phyloP scores from a whole-genome alignment of 2,888 invertebrate species.

The Gari tellinella region DNA sequence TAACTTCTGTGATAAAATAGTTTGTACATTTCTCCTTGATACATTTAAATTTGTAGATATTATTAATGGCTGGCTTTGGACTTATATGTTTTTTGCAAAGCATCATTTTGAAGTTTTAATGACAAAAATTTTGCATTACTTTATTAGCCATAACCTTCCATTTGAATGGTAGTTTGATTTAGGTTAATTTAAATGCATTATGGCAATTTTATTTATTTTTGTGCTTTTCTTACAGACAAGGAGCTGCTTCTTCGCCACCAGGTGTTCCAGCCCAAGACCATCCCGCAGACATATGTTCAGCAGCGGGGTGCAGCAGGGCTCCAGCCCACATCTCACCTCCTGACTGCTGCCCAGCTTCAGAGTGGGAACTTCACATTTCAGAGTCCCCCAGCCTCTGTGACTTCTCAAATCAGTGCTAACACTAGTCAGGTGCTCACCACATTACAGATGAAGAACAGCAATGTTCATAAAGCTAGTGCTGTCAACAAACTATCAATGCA shows the following conservation, averaged over 20 bases:
- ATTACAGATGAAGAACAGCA: slow-evolving; percentile 69
- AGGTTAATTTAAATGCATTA: too few relatives aligned
- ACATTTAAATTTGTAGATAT: too few relatives aligned
- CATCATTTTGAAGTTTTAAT: too few relatives aligned
- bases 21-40: too few relatives aligned
- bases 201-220: slow-evolving; percentile 5
- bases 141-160: too few relatives aligned
- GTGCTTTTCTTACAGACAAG: slow-evolving; percentile 44
- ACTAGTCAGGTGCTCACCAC: slow-evolving; percentile 65
- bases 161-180: too few relatives aligned
- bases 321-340: slow-evolving; percentile 48
- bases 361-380: slow-evolving; percentile 50
- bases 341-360: slow-evolving; percentile 51
- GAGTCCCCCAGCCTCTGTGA: slow-evolving; percentile 29
- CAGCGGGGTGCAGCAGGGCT: slow-evolving; percentile 27
- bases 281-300: slow-evolving; percentile 19
- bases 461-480: slow-evolving; percentile 61
- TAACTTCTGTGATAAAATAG: too few relatives aligned
- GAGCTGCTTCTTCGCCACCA: slow-evolving; percentile 49
- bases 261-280: slow-evolving; percentile 60
- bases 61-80: too few relatives aligned
- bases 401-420: slow-evolving; percentile 52
- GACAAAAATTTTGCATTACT: too few relatives aligned
- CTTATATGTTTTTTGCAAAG: too few relatives aligned
- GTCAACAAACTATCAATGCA: slow-evolving; percentile 73